Evolutionary conservation across 2,888 invertebrate genomes (phyloP).

Genomic region (Lasioglossum morio): DNA sequence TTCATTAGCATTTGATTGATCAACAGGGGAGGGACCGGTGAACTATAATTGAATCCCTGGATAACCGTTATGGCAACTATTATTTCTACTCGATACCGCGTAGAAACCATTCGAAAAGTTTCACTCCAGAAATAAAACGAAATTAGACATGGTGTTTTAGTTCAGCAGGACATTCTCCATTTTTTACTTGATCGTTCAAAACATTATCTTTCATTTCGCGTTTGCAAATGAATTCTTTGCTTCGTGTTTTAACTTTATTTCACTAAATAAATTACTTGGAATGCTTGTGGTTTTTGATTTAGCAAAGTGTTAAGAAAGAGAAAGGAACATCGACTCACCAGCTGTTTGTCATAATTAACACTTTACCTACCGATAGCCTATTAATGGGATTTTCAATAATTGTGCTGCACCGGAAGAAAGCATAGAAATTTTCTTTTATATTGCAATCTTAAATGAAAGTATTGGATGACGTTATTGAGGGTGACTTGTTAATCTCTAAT

Average conservation of each 20-base stretch:
- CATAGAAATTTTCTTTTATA: too few relatives aligned
- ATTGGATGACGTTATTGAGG: too few relatives aligned
- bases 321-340: neutral
- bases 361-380: too few relatives aligned
- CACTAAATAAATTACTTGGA: neutral
- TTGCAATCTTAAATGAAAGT: too few relatives aligned
- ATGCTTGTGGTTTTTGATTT: neutral
- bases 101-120: neutral
- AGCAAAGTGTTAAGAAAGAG: neutral
- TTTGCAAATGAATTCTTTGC: neutral
- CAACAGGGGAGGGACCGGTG: constrained; percentile 73
- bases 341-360: neutral
- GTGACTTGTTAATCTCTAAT: too few relatives aligned
- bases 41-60: constrained; percentile 76
- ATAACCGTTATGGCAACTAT: constrained; percentile 43
- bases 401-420: too few relatives aligned
- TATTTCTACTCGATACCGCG: constrained; percentile 16
- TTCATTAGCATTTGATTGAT: constrained; percentile 78
- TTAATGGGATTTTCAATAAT: too few relatives aligned
- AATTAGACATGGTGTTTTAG: neutral
- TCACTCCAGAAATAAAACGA: neutral
- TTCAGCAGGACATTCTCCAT: neutral
- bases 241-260: neutral
- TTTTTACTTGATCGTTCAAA: neutral
- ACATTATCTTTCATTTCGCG: neutral